A percentile compares a stretch with the other conserved stretches of the same genome.
These are phyloP conservation scores for Rhynchonycteris naso DNA, from an alignment of 2,797 vertebrate genomes.

Conservation along the genomic window DNA sequence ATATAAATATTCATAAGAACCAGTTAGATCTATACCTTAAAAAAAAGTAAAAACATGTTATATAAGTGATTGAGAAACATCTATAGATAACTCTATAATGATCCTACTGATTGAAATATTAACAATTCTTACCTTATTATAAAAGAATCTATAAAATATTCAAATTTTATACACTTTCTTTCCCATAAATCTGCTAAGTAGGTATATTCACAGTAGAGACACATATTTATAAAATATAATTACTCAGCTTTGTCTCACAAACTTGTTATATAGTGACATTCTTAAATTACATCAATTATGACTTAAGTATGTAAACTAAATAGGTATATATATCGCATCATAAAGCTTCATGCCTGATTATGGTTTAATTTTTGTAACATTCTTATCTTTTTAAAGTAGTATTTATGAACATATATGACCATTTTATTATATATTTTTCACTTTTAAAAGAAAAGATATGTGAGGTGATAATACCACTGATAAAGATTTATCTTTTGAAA, in stretches of 20 bases:
- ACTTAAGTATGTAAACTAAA: background rate
- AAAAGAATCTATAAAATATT: background rate
- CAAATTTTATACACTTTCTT: background rate
- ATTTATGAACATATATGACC: background rate
- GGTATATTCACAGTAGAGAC: background rate
- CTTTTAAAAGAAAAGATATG: background rate
- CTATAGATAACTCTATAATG: background rate
- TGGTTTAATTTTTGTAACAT: constrained; percentile 9
- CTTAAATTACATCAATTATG: background rate
- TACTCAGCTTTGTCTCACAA: background rate
- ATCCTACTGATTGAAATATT: background rate
- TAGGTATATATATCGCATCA: background rate
- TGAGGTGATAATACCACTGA: background rate
- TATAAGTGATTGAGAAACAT: background rate
- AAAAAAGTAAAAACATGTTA: background rate
- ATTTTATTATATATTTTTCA: background rate
- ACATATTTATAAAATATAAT: background rate
- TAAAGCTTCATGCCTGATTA: background rate
- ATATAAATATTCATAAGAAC: too few relatives aligned
- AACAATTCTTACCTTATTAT: background rate
- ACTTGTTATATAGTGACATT: background rate
- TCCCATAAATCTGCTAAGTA: background rate
- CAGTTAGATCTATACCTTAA: too few relatives aligned
- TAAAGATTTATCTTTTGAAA: background rate
- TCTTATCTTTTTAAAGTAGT: background rate